Percentiles rank a stretch among this genome's conserved stretches.
These are phyloP conservation scores for Phalloptychus januarius DNA, from an alignment of 2,797 vertebrate species.

Conservation along the genomic window DNA sequence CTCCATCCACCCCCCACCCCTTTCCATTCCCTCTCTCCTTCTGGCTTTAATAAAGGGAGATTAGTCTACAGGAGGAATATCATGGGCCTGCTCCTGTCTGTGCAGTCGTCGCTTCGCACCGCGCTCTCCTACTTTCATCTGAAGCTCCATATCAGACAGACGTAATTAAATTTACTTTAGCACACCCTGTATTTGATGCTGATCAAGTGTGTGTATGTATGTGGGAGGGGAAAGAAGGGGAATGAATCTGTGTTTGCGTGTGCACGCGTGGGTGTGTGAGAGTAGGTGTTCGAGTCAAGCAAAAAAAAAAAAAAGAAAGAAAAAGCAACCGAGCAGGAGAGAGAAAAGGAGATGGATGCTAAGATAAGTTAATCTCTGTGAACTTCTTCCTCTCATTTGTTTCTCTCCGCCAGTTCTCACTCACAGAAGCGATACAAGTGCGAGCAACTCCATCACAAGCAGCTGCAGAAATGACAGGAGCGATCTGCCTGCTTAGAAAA, in stretches of 20 bases:
- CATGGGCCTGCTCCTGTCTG: slow-evolving; percentile 78
- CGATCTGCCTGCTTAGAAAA: slow-evolving; percentile 77
- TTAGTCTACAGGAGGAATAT: slow-evolving; percentile 83
- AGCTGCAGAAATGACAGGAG: slow-evolving; percentile 73
- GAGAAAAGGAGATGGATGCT: slow-evolving; percentile 72
- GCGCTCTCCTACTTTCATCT: slow-evolving; percentile 79
- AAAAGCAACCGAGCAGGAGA: slow-evolving; percentile 58
- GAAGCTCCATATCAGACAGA: slow-evolving; percentile 80
- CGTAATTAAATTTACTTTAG: slow-evolving; percentile 88
- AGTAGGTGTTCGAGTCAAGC: slow-evolving; percentile 71
- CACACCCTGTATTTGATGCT: slow-evolving; percentile 81
- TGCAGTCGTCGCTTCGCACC: slow-evolving; percentile 75
- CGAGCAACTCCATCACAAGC: slow-evolving; percentile 72
- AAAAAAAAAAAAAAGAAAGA: slow-evolving; percentile 44
- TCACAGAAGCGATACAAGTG: slow-evolving; percentile 60
- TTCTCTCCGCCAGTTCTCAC: slow-evolving; percentile 72
- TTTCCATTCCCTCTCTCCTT: slow-evolving; percentile 59
- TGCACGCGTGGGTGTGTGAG: slow-evolving; percentile 66
- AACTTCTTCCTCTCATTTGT: slow-evolving; percentile 77
- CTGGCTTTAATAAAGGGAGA: slow-evolving; percentile 84
- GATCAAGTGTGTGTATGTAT: slow-evolving; percentile 68
- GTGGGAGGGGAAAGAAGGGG: slow-evolving; percentile 66
- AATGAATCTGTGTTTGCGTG: slow-evolving; percentile 68
- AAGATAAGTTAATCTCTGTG: slow-evolving; percentile 76
- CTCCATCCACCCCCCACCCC: slow-evolving; percentile 10